Percentiles rank a stretch among this genome's conserved stretches.
Conservation (phyloP, 2,113 vertebrate species). For the Silurus meridionalis region DNA sequence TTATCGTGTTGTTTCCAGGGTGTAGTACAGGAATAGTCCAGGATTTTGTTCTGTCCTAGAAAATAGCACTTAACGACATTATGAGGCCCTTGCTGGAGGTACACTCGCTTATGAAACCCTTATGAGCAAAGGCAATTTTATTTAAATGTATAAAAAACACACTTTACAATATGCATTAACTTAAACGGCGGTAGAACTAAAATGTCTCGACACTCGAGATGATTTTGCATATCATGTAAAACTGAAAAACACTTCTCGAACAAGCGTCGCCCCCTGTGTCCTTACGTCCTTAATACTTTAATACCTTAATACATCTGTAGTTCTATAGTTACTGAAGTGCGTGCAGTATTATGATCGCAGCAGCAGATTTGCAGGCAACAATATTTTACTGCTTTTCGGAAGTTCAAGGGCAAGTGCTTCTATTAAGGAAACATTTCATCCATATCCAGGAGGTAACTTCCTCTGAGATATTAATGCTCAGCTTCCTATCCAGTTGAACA, state of each 20-base stretch:
- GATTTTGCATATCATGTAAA: not conserved
- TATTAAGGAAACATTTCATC: conserved; percentile 7
- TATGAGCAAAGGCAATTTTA: no score
- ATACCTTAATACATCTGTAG: not conserved
- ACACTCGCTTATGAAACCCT: no score
- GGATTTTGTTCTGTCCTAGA: no score
- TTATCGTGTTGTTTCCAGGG: no score
- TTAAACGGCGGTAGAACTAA: not conserved
- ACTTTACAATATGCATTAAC: no score
- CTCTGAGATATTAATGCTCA: conserved; percentile 37
- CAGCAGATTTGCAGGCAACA: not conserved
- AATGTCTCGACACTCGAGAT: not conserved
- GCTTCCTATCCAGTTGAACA: conserved; percentile 26
- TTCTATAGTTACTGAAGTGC: not conserved
- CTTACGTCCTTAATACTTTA: not conserved
- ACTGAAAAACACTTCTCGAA: not conserved
- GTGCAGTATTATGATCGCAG: not conserved
- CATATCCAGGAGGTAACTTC: conserved; percentile 10
- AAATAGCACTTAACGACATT: no score
- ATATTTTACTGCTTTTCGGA: not conserved
- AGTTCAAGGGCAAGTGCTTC: not conserved
- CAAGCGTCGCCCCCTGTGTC: not conserved
- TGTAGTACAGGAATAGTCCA: no score
- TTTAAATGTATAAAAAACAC: no score
- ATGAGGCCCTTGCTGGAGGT: no score